Evolutionary conservation across 2,797 vertebrate genomes (phyloP).

Genomic region (Mionectes olivaceus): DNA sequence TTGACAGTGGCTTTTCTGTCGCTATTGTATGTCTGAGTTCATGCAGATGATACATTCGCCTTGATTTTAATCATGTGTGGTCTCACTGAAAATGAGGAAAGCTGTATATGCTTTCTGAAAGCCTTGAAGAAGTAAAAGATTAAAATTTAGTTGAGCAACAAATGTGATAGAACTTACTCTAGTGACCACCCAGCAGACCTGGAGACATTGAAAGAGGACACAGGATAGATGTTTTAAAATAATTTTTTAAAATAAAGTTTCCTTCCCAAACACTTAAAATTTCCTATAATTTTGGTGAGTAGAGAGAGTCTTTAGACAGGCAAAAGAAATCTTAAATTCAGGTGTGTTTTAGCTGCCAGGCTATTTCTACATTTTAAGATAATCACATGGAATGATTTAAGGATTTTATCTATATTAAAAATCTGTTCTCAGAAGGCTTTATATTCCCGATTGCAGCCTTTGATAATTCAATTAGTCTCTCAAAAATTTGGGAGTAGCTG

Average conservation of each 20-base stretch:
- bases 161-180: background rate
- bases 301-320: background rate
- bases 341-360: background rate
- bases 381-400: constrained; percentile 6
- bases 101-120: background rate
- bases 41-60: background rate
- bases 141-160: background rate
- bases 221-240: background rate
- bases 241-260: background rate
- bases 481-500: constrained; percentile 49
- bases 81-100: background rate
- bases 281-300: background rate
- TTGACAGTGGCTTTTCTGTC: background rate
- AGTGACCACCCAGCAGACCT: background rate
- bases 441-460: constrained; percentile 35
- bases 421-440: constrained; percentile 42
- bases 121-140: background rate
- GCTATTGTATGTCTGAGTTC: background rate
- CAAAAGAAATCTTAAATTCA: background rate
- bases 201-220: background rate
- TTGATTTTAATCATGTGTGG: background rate
- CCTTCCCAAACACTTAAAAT: background rate
- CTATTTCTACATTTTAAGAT: constrained; percentile 8
- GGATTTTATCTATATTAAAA: constrained; percentile 51
- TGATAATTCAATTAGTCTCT: constrained; percentile 65